Percentiles rank a stretch among this genome's conserved stretches.
Evolutionary conservation across 2,797 vertebrate species (phyloP).

Genomic region (Australoheros facetus): DNA sequence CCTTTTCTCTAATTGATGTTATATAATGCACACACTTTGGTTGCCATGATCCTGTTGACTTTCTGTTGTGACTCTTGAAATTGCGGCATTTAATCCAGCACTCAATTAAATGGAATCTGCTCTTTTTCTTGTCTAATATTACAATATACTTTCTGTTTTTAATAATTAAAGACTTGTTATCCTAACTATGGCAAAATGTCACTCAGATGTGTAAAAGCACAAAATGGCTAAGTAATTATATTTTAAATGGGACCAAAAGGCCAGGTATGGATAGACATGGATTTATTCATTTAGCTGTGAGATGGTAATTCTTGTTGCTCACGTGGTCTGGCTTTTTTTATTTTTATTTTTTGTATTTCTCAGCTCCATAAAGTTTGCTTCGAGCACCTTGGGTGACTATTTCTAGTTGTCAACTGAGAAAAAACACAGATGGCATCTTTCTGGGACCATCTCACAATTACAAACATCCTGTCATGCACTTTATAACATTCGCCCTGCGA

Average conservation of each 20-base stretch:
- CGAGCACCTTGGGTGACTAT: neutral
- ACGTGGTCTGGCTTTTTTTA: neutral
- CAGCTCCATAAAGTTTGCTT: neutral
- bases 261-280: neutral
- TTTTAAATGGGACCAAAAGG: neutral
- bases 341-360: no score
- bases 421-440: slow-evolving; percentile 10
- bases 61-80: slow-evolving; percentile 8
- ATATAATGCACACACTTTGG: slow-evolving; percentile 32
- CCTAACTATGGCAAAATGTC: neutral
- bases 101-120: neutral
- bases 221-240: neutral
- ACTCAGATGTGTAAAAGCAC: neutral
- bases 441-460: slow-evolving; percentile 15
- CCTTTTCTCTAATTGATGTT: slow-evolving; percentile 23
- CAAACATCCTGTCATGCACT: slow-evolving; percentile 36
- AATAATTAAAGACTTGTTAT: no score
- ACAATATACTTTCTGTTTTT: neutral
- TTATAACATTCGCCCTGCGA: slow-evolving; percentile 5
- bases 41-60: slow-evolving; percentile 35
- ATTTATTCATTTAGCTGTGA: neutral
- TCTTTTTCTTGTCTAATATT: neutral
- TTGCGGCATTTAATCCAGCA: neutral
- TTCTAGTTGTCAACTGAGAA: neutral
- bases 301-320: neutral